These are phyloP conservation scores for Genyomyrus donnyi DNA, from an alignment of 2,113 vertebrate genomes.

Conservation along the genomic window DNA sequence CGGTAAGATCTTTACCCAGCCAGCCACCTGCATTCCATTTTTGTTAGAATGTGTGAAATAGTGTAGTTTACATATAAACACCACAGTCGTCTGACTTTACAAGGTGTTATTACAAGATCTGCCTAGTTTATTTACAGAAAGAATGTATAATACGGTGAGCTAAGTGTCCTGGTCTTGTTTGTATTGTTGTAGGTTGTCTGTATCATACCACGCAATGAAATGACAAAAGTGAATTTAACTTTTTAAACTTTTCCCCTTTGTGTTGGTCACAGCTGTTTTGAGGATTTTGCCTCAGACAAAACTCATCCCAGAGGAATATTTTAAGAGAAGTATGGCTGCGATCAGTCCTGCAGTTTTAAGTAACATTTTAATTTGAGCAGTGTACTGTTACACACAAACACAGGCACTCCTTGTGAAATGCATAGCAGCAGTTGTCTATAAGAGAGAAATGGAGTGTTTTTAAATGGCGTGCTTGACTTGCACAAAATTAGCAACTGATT, in stretches of 20 bases:
- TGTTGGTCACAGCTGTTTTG: background rate
- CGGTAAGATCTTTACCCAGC: background rate
- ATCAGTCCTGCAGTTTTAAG: background rate
- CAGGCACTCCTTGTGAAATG: background rate
- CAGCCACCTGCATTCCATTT: background rate
- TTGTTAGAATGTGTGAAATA: background rate
- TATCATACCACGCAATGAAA: background rate
- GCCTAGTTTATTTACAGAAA: background rate
- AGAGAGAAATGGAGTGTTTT: background rate
- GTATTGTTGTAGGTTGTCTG: background rate
- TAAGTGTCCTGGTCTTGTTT: background rate
- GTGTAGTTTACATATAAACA: background rate
- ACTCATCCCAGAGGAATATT: background rate
- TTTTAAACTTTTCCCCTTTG: background rate
- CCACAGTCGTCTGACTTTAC: background rate
- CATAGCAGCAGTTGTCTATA: background rate
- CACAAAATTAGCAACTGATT: background rate
- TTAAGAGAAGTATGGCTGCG: background rate
- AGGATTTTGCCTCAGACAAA: background rate
- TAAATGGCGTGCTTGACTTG: background rate
- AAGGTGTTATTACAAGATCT: background rate
- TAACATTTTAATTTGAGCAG: background rate
- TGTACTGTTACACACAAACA: background rate
- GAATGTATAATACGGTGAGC: background rate
- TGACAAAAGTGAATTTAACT: background rate